phyloP scores from a whole-genome alignment of 2,797 vertebrate species.

The Delichon dasypus region DNA sequence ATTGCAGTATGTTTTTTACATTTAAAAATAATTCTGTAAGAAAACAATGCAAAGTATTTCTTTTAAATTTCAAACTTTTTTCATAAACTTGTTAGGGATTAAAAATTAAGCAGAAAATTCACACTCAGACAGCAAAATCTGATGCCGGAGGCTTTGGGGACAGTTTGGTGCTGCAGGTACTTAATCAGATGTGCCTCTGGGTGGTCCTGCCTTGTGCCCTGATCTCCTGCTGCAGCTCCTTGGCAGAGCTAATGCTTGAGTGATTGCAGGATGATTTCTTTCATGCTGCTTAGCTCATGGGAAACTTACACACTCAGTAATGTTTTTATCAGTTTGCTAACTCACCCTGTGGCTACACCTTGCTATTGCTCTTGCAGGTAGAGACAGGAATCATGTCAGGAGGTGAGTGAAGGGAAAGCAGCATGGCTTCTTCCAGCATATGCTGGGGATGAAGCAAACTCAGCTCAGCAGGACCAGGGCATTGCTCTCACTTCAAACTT shows the following conservation, averaged over 20 bases:
- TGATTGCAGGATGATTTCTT: background rate
- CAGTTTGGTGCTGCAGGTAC: background rate
- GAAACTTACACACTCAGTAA: background rate
- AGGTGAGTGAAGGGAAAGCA: background rate
- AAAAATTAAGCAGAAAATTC: background rate
- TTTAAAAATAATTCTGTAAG: background rate
- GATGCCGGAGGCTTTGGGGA: background rate
- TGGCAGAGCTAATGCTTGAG: background rate
- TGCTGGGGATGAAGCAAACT: background rate
- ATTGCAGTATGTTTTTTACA: background rate
- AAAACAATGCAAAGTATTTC: background rate
- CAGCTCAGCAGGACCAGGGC: fast-evolving
- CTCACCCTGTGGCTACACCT: background rate
- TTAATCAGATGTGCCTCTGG: background rate
- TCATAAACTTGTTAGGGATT: background rate
- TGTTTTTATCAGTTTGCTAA: background rate
- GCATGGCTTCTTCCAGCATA: background rate
- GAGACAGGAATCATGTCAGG: background rate
- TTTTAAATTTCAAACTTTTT: background rate
- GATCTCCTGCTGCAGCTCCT: background rate
- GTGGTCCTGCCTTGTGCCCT: background rate
- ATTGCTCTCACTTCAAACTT: background rate
- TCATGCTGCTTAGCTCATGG: slow-evolving; percentile 1
- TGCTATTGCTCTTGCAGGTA: background rate
- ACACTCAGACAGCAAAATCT: background rate